Base-by-base conservation (phyloP, 2,888 invertebrate species). In the Athalia rosae region DNA sequence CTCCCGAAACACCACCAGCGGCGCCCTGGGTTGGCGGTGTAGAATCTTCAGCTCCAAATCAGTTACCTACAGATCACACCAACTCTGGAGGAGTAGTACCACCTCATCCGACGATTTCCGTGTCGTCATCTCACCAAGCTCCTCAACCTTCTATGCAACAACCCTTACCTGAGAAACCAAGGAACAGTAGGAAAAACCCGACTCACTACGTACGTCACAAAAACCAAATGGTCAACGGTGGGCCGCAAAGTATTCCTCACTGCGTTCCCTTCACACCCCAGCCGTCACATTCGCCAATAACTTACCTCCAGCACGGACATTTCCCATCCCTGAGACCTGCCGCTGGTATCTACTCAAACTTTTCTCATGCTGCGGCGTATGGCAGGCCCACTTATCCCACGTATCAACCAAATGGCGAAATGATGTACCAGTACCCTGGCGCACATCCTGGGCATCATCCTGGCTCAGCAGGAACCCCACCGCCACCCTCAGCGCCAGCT, bases 1-100 rank as follows among this genome's bases (percentile, higher is more conserved):
- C 92, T 0, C 92, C 92, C 7, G 93, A 93, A 82, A 93, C 93
- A 48, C 91, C 93, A 87, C 90, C 92, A 85, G 91, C 91, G 87
- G 90, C 91, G 84, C 86, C 90, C 82, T 86, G 91, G 91, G 80
- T 81, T 59, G 86, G 83, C 77, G 86, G 84, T 41, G 84, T 81
- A 4, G 83, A 84, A 47, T 83, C 80, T 58, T 62, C 79, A 79
- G 76, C 78, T 76, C 79, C 76, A 56, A 78, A 47, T 59, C 81
- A 48, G 59, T 79, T 64, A 50, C 61, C 43, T 82, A 80, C 58
- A 79, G 81, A 78, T 78, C 85, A 81, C 82, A 82, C 87, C 73
- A 85, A 85, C 43, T 84, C 85, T 53, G 85, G 86, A 78, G 28
- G 28, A 28, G 28, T 28, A 1, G 71, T 69, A 80, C 62, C 83